phyloP scores from a whole-genome alignment of 1,140 invertebrate species.

The Drosophila setifemur region DNA sequence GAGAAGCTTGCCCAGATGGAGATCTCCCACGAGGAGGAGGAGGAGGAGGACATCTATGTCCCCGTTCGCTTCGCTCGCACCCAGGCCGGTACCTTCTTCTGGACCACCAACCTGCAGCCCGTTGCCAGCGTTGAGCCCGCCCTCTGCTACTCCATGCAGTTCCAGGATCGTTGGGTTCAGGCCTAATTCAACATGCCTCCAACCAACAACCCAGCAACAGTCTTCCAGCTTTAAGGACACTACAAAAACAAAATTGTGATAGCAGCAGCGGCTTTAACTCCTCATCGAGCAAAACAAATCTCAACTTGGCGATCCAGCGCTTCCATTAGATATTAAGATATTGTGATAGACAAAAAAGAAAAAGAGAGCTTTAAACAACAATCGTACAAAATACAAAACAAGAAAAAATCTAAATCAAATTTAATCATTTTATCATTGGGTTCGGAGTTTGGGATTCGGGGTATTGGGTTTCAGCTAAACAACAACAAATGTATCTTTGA shows the following conservation, averaged over 20 bases:
- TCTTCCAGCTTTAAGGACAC: slow-evolving; percentile 62
- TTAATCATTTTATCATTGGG: slow-evolving; percentile 48
- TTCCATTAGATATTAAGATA: slow-evolving; percentile 73
- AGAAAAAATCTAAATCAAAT: slow-evolving; percentile 49
- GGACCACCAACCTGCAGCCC: slow-evolving; percentile 83
- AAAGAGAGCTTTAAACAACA: slow-evolving; percentile 64
- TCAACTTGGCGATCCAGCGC: slow-evolving; percentile 72
- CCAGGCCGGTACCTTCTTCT: slow-evolving; percentile 84
- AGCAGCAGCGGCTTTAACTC: slow-evolving; percentile 55
- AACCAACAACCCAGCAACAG: slow-evolving; percentile 6
- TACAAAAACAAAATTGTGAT: slow-evolving; percentile 57
- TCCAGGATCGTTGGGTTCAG: slow-evolving; percentile 84
- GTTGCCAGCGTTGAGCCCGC: slow-evolving; percentile 75
- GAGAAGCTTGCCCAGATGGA: slow-evolving; percentile 84
- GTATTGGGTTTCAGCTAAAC: slow-evolving; percentile 11
- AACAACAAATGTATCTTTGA: neutral
- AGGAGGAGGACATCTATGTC: slow-evolving; percentile 78
- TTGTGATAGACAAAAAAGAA: slow-evolving; percentile 68
- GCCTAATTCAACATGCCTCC: slow-evolving; percentile 79
- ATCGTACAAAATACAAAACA: slow-evolving; percentile 52
- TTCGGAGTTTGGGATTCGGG: neutral
- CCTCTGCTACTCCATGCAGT: slow-evolving; percentile 82
- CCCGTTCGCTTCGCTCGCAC: slow-evolving; percentile 84
- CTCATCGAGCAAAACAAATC: slow-evolving; percentile 27
- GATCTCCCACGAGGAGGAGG: slow-evolving; percentile 74